phyloP scores from a whole-genome alignment of 1,140 invertebrate genomes.

The Charaxes varanes region DNA sequence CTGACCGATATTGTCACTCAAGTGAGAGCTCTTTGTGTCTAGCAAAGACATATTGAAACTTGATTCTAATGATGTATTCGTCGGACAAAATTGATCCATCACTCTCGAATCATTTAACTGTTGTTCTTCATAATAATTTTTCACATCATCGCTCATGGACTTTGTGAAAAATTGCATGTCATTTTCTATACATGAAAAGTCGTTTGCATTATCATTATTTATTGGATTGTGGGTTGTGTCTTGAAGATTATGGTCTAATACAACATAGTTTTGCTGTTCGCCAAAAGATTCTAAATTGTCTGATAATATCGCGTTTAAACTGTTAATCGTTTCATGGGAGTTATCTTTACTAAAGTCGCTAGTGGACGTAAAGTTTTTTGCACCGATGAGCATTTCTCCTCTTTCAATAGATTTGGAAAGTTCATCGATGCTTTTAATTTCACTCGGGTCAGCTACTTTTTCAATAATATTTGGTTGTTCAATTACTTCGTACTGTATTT shows the following conservation, averaged over 20 bases:
- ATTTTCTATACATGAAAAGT: constrained; percentile 61
- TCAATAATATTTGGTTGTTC: constrained; percentile 71
- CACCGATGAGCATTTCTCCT: constrained; percentile 52
- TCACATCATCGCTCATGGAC: constrained; percentile 64
- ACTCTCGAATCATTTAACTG: constrained; percentile 44
- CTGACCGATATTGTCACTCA: constrained; percentile 41
- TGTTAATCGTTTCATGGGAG: constrained; percentile 46
- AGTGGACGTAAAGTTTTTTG: constrained; percentile 30
- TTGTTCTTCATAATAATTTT: constrained; percentile 63
- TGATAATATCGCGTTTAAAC: constrained; percentile 54
- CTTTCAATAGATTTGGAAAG: constrained; percentile 65
- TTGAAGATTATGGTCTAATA: constrained; percentile 42
- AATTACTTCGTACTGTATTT: constrained; percentile 73
- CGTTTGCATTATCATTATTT: constrained; percentile 42
- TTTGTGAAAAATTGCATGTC: constrained; percentile 67
- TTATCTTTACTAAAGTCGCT: constrained; percentile 40
- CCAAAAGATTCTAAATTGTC: constrained; percentile 58
- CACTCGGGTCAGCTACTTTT: constrained; percentile 61
- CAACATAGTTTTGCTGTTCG: constrained; percentile 55
- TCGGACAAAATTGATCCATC: constrained; percentile 51
- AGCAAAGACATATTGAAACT: constrained; percentile 60
- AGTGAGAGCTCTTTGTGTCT: constrained; percentile 46
- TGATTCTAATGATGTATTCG: constrained; percentile 49
- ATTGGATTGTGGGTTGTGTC: constrained; percentile 36
- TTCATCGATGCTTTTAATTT: constrained; percentile 70